Base-by-base conservation (phyloP, 2,888 invertebrate genomes). In the Drosophila colorata region DNA sequence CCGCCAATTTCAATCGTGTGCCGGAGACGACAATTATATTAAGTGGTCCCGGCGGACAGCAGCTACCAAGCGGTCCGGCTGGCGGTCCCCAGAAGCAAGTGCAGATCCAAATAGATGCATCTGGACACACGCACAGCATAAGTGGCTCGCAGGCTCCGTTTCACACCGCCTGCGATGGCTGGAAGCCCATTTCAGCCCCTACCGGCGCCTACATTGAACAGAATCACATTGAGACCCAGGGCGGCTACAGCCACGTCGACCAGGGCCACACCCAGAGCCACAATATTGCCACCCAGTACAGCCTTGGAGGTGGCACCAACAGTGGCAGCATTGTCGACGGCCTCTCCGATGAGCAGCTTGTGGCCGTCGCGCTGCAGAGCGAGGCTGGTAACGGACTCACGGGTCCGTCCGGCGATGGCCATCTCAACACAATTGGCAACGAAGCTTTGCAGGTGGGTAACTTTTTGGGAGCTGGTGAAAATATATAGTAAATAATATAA, bases 131-230 rank as follows among this genome's bases (percentile, higher is more conserved):
- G 0, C 90, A 91, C 61, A 87, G 90, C 37, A 80, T 90, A 1
- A 80, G 84, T 9, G 90, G 91, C 3, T 90, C 90, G 2, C 90
- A 89, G 61, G 89, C 89, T 0, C 92, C 91, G 0, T 91, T 91
- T 78, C 91, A 90, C 51, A 91, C 91, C 0, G 91, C 92, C 2
- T 97, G 97, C 86, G 97, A 97, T 79, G 97, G 97, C 25, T 97
- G 97, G 97, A 96, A 95, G 88, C 97, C 97, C 18, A 97, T 97
- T 66, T 95, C 96, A 8, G 96, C 96, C 0, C 94, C 95, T 0
- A 90, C 81, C 5, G 92, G 91, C 0, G 69, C 88, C 25, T 88
- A 87, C 48, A 76, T 91, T 9, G 90, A 91, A 58, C 81, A 91
- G 35, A 91, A 91, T 40, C 86, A 88, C 31, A 90, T 91, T 25